Evolutionary conservation across 2,888 invertebrate species (phyloP).

Genomic region (Escarpia spicata): DNA sequence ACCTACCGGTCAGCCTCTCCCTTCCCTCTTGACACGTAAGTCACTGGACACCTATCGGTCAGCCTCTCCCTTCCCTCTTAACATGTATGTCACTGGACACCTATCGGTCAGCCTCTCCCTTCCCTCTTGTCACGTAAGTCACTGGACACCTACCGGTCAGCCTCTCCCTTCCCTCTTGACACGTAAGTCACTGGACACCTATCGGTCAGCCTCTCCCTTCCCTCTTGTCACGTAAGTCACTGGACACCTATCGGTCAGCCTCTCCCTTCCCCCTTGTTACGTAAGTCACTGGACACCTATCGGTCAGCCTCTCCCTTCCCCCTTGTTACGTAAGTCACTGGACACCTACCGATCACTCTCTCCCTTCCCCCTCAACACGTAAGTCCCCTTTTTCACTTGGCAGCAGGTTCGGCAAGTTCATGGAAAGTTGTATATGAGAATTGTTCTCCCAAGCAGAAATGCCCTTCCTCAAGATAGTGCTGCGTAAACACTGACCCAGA

Average conservation of each 20-base stretch:
- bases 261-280: conserved; percentile 14
- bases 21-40: too few relatives aligned
- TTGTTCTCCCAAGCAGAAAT: neutral
- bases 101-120: too few relatives aligned
- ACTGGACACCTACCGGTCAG: too few relatives aligned
- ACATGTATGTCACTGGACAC: too few relatives aligned
- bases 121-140: too few relatives aligned
- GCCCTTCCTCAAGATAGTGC: too few relatives aligned
- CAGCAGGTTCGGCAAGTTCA: neutral
- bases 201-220: conserved; percentile 47
- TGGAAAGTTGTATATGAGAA: neutral
- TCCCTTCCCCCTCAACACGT: conserved; percentile 54
- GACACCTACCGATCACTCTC: conserved; percentile 41
- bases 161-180: too few relatives aligned
- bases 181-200: conserved; percentile 47
- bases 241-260: conserved; percentile 41
- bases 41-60: too few relatives aligned
- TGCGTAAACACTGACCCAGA: too few relatives aligned
- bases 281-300: conserved; percentile 28
- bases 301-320: conserved; percentile 50
- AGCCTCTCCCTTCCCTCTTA: too few relatives aligned
- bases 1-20: too few relatives aligned
- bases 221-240: conserved; percentile 34
- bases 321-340: conserved; percentile 46
- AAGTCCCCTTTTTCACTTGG: conserved; percentile 32